Conservation (phyloP, 53 echinoderm and acorn worm species). For the Pentamera pediparva region DNA sequence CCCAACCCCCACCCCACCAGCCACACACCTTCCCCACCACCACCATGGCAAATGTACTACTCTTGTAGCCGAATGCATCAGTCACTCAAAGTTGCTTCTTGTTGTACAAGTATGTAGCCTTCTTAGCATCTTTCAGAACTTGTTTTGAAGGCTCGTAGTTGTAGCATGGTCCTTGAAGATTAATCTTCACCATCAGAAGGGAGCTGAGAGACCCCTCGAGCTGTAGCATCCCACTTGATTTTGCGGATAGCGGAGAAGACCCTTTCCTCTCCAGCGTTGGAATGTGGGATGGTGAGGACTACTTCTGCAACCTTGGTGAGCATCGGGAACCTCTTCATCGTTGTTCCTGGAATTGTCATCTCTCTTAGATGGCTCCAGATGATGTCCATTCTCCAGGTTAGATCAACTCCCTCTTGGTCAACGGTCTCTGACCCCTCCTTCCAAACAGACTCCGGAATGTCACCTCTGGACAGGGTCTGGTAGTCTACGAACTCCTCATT, state of each 20-base stretch:
- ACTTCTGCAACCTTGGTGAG: slow-evolving; percentile 1
- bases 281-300: background rate
- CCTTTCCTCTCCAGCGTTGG: slow-evolving; percentile 9
- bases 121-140: background rate
- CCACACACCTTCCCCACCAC: no score
- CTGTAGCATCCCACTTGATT: background rate
- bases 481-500: slow-evolving; percentile 1
- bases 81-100: background rate
- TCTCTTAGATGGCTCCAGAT: background rate
- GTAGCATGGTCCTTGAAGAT: background rate
- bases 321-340: background rate
- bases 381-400: background rate
- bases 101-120: background rate
- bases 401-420: background rate
- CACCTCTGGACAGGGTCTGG: background rate
- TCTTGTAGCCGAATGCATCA: no score
- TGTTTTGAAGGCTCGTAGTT: slow-evolving; percentile 9
- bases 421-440: background rate
- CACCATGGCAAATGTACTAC: background rate
- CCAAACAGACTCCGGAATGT: slow-evolving; percentile 4
- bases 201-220: background rate
- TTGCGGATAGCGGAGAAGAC: background rate
- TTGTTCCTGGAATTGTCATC: background rate
- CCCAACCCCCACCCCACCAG: no score
- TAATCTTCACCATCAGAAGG: slow-evolving; percentile 22